These are phyloP conservation scores for Spisula solida DNA, from an alignment of 2,888 invertebrate genomes.

Conservation along the genomic window DNA sequence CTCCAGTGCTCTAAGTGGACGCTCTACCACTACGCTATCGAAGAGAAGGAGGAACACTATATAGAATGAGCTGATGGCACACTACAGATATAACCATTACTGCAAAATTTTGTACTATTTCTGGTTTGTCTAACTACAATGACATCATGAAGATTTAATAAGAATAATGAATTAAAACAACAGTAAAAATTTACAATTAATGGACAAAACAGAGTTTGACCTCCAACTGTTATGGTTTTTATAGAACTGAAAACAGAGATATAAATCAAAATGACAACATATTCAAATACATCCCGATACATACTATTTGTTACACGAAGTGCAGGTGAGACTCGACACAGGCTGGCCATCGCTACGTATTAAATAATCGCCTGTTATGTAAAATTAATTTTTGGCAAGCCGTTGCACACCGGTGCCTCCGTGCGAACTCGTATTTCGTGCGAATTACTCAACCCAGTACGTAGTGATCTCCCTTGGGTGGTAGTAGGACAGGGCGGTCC, in stretches of 20 bases:
- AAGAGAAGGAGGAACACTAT: too few relatives aligned
- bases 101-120: too few relatives aligned
- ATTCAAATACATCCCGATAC: slow-evolving; percentile 6
- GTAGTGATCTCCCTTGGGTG: too few relatives aligned
- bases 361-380: neutral
- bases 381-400: neutral
- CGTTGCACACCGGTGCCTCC: neutral
- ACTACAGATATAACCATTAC: too few relatives aligned
- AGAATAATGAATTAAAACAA: too few relatives aligned
- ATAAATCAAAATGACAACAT: neutral
- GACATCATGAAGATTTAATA: too few relatives aligned
- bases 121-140: too few relatives aligned
- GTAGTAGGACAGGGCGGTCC: too few relatives aligned
- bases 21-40: too few relatives aligned
- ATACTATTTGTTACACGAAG: slow-evolving; percentile 54
- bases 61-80: too few relatives aligned
- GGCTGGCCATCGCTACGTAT: slow-evolving; percentile 60
- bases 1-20: too few relatives aligned
- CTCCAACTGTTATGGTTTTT: slow-evolving; percentile 7
- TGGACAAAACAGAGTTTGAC: slow-evolving; percentile 22
- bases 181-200: too few relatives aligned
- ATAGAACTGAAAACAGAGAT: neutral
- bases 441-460: neutral
- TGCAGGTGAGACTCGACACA: slow-evolving; percentile 61
- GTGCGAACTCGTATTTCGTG: neutral